Conservation (phyloP, 2,113 vertebrate species). For the Ivindomyrus marchei region DNA sequence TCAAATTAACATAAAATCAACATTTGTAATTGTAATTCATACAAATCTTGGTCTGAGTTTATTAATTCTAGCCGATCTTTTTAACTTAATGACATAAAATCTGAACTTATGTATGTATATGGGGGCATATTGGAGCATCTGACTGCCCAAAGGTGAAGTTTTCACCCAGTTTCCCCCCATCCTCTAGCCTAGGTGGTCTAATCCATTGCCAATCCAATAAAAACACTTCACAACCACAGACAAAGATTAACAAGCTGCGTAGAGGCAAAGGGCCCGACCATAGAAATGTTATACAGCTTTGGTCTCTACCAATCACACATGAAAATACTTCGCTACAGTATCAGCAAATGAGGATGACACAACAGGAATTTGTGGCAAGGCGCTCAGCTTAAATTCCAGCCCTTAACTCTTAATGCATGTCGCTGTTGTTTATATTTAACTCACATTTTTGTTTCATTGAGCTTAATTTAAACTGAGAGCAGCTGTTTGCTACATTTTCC, state of each 20-base stretch:
- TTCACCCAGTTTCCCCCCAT: background rate
- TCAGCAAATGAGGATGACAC: background rate
- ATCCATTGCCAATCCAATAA: background rate
- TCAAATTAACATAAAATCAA: background rate
- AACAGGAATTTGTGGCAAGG: background rate
- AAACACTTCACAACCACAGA: background rate
- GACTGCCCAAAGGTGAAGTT: background rate
- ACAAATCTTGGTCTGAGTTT: background rate
- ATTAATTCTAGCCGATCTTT: background rate
- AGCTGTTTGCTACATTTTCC: slow-evolving; percentile 37
- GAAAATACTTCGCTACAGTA: background rate
- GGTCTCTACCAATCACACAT: background rate
- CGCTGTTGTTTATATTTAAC: background rate
- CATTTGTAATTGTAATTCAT: background rate
- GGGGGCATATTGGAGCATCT: background rate
- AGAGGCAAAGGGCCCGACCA: background rate
- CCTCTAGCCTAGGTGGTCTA: background rate
- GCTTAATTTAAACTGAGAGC: slow-evolving; percentile 29
- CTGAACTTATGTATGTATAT: background rate
- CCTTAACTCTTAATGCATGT: background rate
- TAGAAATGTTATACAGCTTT: background rate
- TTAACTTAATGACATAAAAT: background rate
- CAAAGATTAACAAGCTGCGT: background rate
- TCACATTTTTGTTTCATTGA: slow-evolving; percentile 25
- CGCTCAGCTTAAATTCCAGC: slow-evolving; percentile 21